Conservation (phyloP, 1,140 invertebrate genomes). For the Cheumatopsyche charites region DNA sequence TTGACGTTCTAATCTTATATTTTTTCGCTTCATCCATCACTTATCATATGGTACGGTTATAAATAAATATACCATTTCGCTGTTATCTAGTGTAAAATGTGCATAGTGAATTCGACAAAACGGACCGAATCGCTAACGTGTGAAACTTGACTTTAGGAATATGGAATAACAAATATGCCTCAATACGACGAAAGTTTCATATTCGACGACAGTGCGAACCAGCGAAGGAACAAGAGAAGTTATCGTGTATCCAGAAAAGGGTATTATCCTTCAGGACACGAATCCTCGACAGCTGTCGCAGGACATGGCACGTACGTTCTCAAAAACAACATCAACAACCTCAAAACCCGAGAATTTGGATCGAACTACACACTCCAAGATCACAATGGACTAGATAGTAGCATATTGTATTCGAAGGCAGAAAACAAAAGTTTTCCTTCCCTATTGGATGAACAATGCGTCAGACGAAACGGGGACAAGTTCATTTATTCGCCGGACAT, state of each 20-base stretch:
- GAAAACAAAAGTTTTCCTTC: constrained; percentile 46
- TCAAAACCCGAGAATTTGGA: constrained; percentile 49
- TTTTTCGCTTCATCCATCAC: not conserved
- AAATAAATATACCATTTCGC: not conserved
- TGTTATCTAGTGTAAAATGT: not conserved
- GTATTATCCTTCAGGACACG: constrained; percentile 48
- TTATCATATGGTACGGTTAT: not conserved
- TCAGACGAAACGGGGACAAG: constrained; percentile 38
- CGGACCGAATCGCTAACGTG: not conserved
- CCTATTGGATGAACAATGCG: constrained; percentile 33
- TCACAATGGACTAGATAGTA: not conserved
- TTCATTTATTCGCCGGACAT: constrained; percentile 40
- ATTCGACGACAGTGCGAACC: constrained; percentile 59
- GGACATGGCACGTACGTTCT: constrained; percentile 55
- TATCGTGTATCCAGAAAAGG: constrained; percentile 61
- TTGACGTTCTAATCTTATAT: not conserved
- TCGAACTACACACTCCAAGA: constrained; percentile 43
- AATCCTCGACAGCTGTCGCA: constrained; percentile 50
- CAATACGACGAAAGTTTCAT: constrained; percentile 63
- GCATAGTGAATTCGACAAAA: not conserved
- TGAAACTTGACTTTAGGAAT: not conserved
- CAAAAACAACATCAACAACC: constrained; percentile 57
- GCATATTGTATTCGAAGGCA: constrained; percentile 35
- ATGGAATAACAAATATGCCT: constrained; percentile 51
- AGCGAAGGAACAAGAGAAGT: constrained; percentile 60